Base-by-base conservation (phyloP, 1,140 invertebrate species). In the Calycopis cecrops region DNA sequence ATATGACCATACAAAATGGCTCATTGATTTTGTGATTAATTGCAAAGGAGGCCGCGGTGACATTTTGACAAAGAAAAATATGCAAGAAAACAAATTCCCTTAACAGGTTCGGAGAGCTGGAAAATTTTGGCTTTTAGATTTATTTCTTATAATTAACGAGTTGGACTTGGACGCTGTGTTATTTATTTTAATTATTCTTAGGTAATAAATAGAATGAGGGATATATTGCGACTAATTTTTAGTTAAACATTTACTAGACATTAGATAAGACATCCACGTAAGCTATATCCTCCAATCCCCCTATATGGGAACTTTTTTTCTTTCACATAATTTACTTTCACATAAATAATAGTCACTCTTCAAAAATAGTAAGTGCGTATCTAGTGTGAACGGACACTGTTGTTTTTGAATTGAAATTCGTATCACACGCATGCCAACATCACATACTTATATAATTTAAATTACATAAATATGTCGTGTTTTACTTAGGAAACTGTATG, bases 1-100 rank as follows among this genome's bases (percentile, higher is more conserved):
- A 79, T 67, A 70, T 77, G 76, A 72, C 80, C 79, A 82, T 84
- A 84, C 73, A 76, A 73, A 76, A 86, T 64, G 83, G 75, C 81
- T 86, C 83, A 86, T 85, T 86, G 79, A 76, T 73, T 80, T 70
- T 53, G 71, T 85, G 83, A 86, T 85, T 85, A 86, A 86, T 86
- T 82, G 68, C 74, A 63, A 76, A 59, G 57, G 71, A 73, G 79
- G 65, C 63, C 70, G 63, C 67, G 63, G 67, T 73, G 83, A 86
- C 83, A 83, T 82, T 82, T 64, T 70, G 69, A 76, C 69, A 64
- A 63, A 67, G 65, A 73, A 82, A 77, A 81, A 76, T 76, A 69
- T 69, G 63, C 66, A 65, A 66, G 58, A 56, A 69, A 21, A 54
- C 44, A 54, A 54, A 44, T 44, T 38, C 50, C 54, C 49, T 52